These are phyloP conservation scores for Gymnoscopelus microlampas DNA, from an alignment of 2,797 vertebrate species.

Conservation along the genomic window DNA sequence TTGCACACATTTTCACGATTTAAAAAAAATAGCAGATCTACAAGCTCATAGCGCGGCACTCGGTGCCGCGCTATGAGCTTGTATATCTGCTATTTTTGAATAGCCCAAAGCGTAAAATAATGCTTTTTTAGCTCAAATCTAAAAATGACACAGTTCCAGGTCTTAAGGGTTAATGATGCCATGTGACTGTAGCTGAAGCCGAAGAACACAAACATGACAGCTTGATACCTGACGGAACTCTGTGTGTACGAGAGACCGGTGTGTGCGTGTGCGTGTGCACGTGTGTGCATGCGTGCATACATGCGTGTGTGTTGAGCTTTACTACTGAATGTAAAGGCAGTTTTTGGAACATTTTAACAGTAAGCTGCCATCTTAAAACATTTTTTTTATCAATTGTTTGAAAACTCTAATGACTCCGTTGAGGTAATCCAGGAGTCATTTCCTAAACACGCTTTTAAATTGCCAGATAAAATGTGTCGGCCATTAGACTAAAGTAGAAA, in stretches of 20 bases:
- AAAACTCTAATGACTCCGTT: neutral
- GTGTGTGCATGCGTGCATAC: neutral
- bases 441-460: neutral
- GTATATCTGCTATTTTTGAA: too few relatives aligned
- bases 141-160: too few relatives aligned
- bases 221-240: neutral
- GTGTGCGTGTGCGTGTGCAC: neutral
- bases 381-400: neutral
- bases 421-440: neutral
- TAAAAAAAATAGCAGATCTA: too few relatives aligned
- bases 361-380: neutral
- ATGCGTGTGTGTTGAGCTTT: neutral
- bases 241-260: neutral
- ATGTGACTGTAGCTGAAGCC: constrained; percentile 42
- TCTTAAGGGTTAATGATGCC: too few relatives aligned
- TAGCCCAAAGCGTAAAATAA: too few relatives aligned
- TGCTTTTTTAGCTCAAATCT: too few relatives aligned
- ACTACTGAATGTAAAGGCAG: neutral
- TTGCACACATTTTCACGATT: too few relatives aligned
- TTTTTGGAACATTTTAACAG: neutral
- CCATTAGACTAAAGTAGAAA: too few relatives aligned
- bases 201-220: constrained; percentile 26
- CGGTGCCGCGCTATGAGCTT: too few relatives aligned
- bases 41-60: too few relatives aligned
- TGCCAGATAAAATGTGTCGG: too few relatives aligned